Conservation (phyloP, 2,113 vertebrate genomes). For the Pseudorasbora parva region DNA sequence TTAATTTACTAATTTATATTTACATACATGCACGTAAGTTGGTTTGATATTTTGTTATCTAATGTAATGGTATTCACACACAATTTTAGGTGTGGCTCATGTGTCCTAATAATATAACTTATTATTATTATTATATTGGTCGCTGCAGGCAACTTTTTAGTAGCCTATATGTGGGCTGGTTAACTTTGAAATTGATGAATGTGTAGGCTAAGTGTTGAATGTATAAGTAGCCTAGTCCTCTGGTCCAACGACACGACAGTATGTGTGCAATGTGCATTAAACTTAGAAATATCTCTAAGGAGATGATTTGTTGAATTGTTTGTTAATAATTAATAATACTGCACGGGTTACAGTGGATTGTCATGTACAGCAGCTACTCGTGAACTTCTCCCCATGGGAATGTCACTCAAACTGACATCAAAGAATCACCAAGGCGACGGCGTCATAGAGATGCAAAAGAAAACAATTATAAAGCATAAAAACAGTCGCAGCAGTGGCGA, state of each 20-base stretch:
- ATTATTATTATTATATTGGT: too few species aligned
- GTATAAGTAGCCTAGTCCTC: background rate
- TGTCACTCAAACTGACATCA: slow-evolving; percentile 44
- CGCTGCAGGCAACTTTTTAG: background rate
- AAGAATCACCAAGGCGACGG: slow-evolving; percentile 65
- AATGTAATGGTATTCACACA: background rate
- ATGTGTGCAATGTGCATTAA: background rate
- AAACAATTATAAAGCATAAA: slow-evolving; percentile 64
- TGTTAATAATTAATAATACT: slow-evolving; percentile 2
- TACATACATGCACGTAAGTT: too few species aligned
- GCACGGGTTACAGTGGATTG: background rate
- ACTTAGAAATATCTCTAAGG: background rate
- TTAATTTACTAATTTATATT: too few species aligned
- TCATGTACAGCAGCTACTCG: background rate
- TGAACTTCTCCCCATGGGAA: slow-evolving; percentile 14
- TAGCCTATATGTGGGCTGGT: background rate
- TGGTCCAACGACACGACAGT: background rate
- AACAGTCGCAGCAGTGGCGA: slow-evolving; percentile 4
- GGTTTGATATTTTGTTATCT: background rate
- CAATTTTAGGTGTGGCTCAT: background rate
- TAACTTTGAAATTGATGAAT: background rate
- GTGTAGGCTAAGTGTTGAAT: background rate
- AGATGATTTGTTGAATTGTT: background rate
- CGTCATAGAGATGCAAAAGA: slow-evolving; percentile 68
- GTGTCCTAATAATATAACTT: background rate